These are phyloP conservation scores for Enteromius afrohamiltoni DNA, from an alignment of 2,797 vertebrate species.

Conservation along the genomic window DNA sequence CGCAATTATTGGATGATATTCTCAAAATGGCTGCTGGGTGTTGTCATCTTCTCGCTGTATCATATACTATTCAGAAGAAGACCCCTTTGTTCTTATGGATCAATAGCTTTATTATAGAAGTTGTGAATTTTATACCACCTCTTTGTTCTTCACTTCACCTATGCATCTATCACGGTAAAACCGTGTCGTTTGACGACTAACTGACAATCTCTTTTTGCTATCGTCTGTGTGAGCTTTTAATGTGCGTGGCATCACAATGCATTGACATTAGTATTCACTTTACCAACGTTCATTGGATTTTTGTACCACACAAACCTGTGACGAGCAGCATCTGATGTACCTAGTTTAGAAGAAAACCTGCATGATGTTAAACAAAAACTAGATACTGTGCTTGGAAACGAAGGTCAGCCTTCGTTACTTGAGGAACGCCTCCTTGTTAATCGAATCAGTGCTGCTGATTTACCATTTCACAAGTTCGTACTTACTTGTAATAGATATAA, in stretches of 20 bases:
- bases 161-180: slow-evolving; percentile 41
- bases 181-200: slow-evolving; percentile 21
- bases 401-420: not conserved
- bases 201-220: slow-evolving; percentile 45
- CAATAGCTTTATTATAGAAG: slow-evolving; percentile 51
- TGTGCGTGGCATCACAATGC: slow-evolving; percentile 11
- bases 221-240: slow-evolving; percentile 36
- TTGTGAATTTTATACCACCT: slow-evolving; percentile 30
- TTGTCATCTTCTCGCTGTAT: not conserved
- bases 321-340: not conserved
- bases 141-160: slow-evolving; percentile 37
- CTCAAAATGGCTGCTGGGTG: slow-evolving; percentile 3
- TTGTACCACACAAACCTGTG: not conserved
- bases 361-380: slow-evolving; percentile 24
- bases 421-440: not conserved
- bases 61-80: not conserved
- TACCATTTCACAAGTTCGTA: not conserved
- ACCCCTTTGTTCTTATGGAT: slow-evolving; percentile 20
- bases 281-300: not conserved
- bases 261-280: slow-evolving; percentile 12
- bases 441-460: not conserved
- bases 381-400: slow-evolving; percentile 10
- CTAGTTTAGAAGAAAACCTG: slow-evolving; percentile 11
- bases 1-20: not conserved
- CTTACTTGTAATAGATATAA: too few relatives aligned